Conservation (phyloP, 2,797 vertebrate genomes). For the Fistularia commersonii region DNA sequence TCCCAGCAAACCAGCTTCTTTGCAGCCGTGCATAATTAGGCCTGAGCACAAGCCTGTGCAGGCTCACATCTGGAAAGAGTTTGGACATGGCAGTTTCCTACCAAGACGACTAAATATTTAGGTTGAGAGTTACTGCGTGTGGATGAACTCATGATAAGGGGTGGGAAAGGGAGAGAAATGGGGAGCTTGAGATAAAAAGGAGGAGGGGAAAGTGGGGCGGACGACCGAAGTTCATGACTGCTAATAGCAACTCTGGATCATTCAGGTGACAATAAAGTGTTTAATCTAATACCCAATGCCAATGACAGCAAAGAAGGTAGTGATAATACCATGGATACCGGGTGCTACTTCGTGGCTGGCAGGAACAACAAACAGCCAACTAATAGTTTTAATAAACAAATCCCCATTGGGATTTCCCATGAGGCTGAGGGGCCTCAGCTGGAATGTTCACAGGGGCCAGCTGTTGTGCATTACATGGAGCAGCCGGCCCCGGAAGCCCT, state of each 20-base stretch:
- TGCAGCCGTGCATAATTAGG: constrained; percentile 81
- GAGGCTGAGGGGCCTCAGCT: constrained; percentile 71
- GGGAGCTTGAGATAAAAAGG: constrained; percentile 49
- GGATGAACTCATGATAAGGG: constrained; percentile 78
- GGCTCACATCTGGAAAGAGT: constrained; percentile 84
- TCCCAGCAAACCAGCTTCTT: constrained; percentile 61
- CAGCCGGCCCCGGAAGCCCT: constrained; percentile 67
- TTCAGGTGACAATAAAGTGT: constrained; percentile 25
- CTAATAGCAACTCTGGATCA: constrained; percentile 27
- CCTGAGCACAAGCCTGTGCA: constrained; percentile 76
- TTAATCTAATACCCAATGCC: constrained; percentile 10
- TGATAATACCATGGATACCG: constrained; percentile 39
- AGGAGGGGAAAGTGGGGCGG: constrained; percentile 47
- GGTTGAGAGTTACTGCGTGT: constrained; percentile 83
- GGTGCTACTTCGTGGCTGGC: constrained; percentile 60
- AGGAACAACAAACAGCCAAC: constrained; percentile 74
- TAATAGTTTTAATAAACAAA: constrained; percentile 78
- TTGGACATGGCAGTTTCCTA: constrained; percentile 85
- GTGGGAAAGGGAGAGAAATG: constrained; percentile 47
- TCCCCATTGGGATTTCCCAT: constrained; percentile 71
- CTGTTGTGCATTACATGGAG: constrained; percentile 72
- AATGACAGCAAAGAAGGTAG: constrained; percentile 26
- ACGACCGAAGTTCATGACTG: constrained; percentile 25
- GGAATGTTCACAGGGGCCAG: constrained; percentile 76
- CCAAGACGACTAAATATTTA: constrained; percentile 87